Percentiles rank a stretch among this genome's conserved stretches.
Evolutionary conservation across 1,140 invertebrate genomes (phyloP).

Genomic region (Rhopalosiphum padi): DNA sequence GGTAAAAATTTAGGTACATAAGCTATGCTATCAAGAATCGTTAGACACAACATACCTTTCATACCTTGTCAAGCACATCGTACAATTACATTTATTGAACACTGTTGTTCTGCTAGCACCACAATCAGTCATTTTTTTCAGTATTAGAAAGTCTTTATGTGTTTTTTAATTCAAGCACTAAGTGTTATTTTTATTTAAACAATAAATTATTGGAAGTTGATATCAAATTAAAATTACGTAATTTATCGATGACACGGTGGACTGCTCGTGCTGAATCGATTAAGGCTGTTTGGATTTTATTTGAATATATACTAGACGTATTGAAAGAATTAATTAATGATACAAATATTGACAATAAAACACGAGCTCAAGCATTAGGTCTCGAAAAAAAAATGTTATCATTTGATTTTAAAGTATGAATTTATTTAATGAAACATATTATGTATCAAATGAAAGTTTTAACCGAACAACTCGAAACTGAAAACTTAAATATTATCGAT

Average conservation of each 20-base stretch:
- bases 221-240: background rate
- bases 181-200: slow-evolving; percentile 22
- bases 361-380: background rate
- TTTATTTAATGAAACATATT: slow-evolving; percentile 13
- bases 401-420: background rate
- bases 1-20: slow-evolving; percentile 8
- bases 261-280: slow-evolving; percentile 39
- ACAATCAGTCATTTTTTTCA: slow-evolving; percentile 19
- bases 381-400: background rate
- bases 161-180: slow-evolving; percentile 33
- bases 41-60: slow-evolving; percentile 33
- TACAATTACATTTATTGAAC: slow-evolving; percentile 43
- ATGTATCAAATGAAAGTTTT: slow-evolving; percentile 23
- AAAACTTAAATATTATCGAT: slow-evolving; percentile 9
- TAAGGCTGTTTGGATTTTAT: slow-evolving; percentile 5
- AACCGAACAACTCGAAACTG: slow-evolving; percentile 16
- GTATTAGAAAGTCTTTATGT: slow-evolving; percentile 30
- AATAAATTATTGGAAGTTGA: slow-evolving; percentile 12
- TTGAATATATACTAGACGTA: slow-evolving; percentile 27
- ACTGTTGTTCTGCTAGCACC: slow-evolving; percentile 34
- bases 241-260: slow-evolving; percentile 44
- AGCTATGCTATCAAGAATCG: slow-evolving; percentile 5
- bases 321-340: slow-evolving; percentile 15
- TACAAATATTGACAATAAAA: background rate
- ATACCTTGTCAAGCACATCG: slow-evolving; percentile 52